phyloP scores from a whole-genome alignment of 2,797 vertebrate genomes.

The Pangasius mekongensis region DNA sequence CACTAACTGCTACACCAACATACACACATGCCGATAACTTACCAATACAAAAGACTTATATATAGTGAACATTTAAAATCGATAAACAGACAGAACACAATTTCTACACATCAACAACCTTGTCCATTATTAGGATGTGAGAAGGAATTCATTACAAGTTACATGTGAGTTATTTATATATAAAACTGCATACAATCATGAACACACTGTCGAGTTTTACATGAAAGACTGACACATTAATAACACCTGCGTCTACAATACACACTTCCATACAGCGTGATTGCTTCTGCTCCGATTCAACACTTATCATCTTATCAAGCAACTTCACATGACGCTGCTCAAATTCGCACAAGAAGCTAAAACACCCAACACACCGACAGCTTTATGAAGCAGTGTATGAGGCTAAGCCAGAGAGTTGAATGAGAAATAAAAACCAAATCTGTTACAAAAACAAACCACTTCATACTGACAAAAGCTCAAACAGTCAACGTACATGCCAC shows the following conservation, averaged over 20 bases:
- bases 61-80: neutral
- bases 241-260: neutral
- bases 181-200: neutral
- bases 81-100: slow-evolving; percentile 1
- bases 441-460: neutral
- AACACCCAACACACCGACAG: neutral
- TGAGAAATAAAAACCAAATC: neutral
- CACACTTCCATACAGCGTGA: neutral
- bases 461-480: neutral
- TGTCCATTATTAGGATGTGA: slow-evolving; percentile 22
- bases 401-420: too few relatives aligned
- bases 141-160: slow-evolving; percentile 2
- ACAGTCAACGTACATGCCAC: neutral
- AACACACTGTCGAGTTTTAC: neutral
- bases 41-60: slow-evolving; percentile 42
- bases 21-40: slow-evolving; percentile 63
- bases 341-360: neutral
- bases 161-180: neutral
- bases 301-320: neutral
- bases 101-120: slow-evolving; percentile 5
- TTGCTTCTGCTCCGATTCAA: neutral
- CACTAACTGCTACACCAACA: slow-evolving; percentile 54
- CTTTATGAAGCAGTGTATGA: neutral
- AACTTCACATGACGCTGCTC: neutral
- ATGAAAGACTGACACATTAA: neutral